Conservation (phyloP, 2,888 invertebrate species). For the Acleris sparsana region DNA sequence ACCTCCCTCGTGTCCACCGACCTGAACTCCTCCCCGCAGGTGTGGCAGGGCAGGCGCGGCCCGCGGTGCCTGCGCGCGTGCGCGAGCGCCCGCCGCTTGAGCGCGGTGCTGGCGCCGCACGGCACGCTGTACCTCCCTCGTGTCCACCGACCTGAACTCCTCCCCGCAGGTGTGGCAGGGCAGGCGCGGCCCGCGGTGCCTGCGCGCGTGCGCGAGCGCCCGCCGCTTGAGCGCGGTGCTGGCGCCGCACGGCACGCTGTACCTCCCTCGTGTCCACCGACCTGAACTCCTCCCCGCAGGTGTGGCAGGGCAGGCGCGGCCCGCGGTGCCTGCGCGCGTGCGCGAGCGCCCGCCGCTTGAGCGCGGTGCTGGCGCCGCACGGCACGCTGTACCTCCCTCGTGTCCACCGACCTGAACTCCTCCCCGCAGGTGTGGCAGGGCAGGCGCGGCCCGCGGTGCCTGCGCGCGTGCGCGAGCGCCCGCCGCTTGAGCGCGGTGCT, state of each 20-base stretch:
- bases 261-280: too few species aligned
- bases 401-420: constrained; percentile 58
- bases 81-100: constrained; percentile 55
- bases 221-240: constrained; percentile 54
- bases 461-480: constrained; percentile 52
- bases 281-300: constrained; percentile 58
- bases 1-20: too few species aligned
- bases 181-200: constrained; percentile 33
- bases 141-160: constrained; percentile 58
- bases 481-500: constrained; percentile 54
- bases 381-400: constrained; percentile 52
- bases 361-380: constrained; percentile 52
- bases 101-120: constrained; percentile 52
- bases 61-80: constrained; percentile 48
- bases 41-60: constrained; percentile 42
- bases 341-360: constrained; percentile 55
- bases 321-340: constrained; percentile 48
- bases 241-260: constrained; percentile 52
- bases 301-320: constrained; percentile 42
- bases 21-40: constrained; percentile 58
- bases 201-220: constrained; percentile 52
- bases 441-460: constrained; percentile 33
- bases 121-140: constrained; percentile 52
- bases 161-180: constrained; percentile 53
- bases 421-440: constrained; percentile 53